Evolutionary conservation across 2,797 vertebrate species (phyloP).

Genomic region (Sebastes paucispinis): DNA sequence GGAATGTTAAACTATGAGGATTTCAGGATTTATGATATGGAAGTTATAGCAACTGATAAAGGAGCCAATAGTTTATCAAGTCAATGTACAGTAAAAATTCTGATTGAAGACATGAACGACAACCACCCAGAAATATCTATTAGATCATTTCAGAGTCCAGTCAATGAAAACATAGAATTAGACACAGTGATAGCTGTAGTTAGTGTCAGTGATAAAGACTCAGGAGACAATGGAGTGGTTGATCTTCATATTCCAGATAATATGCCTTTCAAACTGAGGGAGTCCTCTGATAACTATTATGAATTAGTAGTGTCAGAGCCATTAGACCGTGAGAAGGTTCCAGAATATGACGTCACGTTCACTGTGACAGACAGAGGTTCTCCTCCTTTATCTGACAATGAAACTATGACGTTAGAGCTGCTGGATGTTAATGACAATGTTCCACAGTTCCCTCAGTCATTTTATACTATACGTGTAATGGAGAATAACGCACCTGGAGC

Average conservation of each 20-base stretch:
- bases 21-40: slow-evolving; percentile 80
- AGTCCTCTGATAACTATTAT: slow-evolving; percentile 78
- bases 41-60: slow-evolving; percentile 79
- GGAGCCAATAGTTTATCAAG: slow-evolving; percentile 23
- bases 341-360: slow-evolving; percentile 79
- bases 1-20: slow-evolving; percentile 84
- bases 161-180: not conserved
- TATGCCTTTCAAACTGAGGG: slow-evolving; percentile 76
- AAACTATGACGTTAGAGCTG: slow-evolving; percentile 73
- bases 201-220: slow-evolving; percentile 78
- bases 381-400: slow-evolving; percentile 70
- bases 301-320: slow-evolving; percentile 73
- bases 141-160: slow-evolving; percentile 70
- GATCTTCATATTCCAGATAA: slow-evolving; percentile 68
- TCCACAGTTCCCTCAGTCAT: slow-evolving; percentile 71
- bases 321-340: slow-evolving; percentile 77
- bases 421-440: slow-evolving; percentile 84
- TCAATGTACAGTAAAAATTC: no score
- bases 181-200: slow-evolving; percentile 81
- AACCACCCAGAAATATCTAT: slow-evolving; percentile 81
- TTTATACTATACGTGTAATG: slow-evolving; percentile 73
- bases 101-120: no score
- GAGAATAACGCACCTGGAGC: slow-evolving; percentile 78
- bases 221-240: slow-evolving; percentile 76
- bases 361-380: slow-evolving; percentile 77